Conservation (phyloP, 2,113 vertebrate species). For the Peromyscus maniculatus region DNA sequence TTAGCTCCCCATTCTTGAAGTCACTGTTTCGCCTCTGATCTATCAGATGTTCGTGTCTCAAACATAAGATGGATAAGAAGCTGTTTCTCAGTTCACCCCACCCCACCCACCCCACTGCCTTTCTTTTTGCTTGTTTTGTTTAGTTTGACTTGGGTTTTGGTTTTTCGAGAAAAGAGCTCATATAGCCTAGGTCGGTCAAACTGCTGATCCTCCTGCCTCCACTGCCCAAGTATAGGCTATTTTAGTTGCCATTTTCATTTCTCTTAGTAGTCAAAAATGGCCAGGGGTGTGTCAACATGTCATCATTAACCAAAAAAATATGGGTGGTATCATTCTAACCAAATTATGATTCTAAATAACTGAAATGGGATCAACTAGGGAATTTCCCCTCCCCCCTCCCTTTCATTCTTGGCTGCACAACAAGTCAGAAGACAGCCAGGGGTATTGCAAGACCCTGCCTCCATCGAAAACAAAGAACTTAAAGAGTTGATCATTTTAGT, state of each 20-base stretch:
- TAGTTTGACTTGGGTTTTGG: not conserved
- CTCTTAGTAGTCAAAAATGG: constrained; percentile 33
- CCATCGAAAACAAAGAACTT: not conserved
- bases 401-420: not conserved
- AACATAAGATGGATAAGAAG: not conserved
- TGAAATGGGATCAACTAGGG: not conserved
- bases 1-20: not conserved
- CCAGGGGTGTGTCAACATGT: not conserved
- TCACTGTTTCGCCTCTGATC: not conserved
- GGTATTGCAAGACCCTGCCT: not conserved
- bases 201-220: not conserved
- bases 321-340: not conserved
- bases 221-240: not conserved
- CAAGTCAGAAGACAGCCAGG: not conserved
- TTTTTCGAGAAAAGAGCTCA: not conserved
- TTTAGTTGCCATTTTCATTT: not conserved
- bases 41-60: not conserved
- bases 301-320: constrained; percentile 14
- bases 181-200: not conserved
- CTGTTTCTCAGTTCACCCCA: not conserved
- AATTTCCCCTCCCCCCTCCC: not conserved
- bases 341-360: not conserved
- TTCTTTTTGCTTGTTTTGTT: not conserved
- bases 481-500: not conserved
- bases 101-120: not conserved